Conservation (phyloP, 2,888 invertebrate species). For the Falcaria lacertinaria region DNA sequence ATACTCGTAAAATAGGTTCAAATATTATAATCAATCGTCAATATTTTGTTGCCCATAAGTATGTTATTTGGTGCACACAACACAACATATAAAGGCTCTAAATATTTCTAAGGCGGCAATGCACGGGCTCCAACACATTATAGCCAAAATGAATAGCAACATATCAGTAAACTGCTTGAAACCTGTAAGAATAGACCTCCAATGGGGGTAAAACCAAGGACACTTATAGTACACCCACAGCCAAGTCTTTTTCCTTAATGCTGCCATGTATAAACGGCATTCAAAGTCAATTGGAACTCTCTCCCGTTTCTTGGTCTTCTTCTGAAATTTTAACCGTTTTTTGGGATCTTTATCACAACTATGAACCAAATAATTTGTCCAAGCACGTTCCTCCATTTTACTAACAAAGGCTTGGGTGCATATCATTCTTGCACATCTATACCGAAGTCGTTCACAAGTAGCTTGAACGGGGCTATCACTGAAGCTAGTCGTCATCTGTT, state of each 20-base stretch:
- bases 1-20: no score
- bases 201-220: conserved; percentile 51
- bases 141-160: conserved; percentile 40
- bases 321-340: conserved; percentile 1
- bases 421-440: not conserved
- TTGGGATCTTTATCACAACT: not conserved
- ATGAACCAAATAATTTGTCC: not conserved
- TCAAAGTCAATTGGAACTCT: conserved; percentile 22
- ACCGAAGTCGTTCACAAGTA: not conserved
- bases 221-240: conserved; percentile 34
- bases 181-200: conserved; percentile 27
- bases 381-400: not conserved
- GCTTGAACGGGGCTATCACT: not conserved
- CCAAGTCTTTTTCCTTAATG: conserved; percentile 38
- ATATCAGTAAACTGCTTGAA: conserved; percentile 41
- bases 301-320: not conserved
- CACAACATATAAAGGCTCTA: conserved; percentile 39
- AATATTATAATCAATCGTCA: not conserved
- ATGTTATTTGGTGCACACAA: conserved; percentile 30
- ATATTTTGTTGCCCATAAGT: not conserved
- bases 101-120: conserved; percentile 40
- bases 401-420: not conserved
- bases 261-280: conserved; percentile 41
- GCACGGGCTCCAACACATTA: conserved; percentile 53
- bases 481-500: not conserved